Evolutionary conservation across 2,888 invertebrate species (phyloP), one percentile per base, ranked within the genome.

Genomic region (Harpagoxenus sublaevis): DNA sequence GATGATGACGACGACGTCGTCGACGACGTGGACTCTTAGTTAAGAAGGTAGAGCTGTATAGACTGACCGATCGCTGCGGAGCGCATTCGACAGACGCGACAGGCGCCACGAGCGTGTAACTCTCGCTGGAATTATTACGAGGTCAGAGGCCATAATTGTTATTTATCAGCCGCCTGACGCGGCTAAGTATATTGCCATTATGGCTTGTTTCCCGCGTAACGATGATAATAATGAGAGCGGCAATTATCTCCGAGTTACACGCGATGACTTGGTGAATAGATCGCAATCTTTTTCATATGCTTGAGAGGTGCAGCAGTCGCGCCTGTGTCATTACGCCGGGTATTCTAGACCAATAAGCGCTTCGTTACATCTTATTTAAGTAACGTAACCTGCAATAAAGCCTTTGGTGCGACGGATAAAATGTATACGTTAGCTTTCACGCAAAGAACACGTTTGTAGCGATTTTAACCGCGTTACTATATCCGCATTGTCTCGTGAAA

Each of bases 111-210:
- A 74, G 60, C 74, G 78, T 15, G 23, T 60, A 81, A 79, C 35
- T 60, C 71, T 57, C 57, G 45, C 8, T 71, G 71, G 45, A 71
- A 81, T 81, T 60, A 81, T 81, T 73, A 48, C 79, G 73, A 73
- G 79, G 79, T 81, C 73, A 48, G 60, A 73, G 79, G 79, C 60
- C 73, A 12, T 60, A 71, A 81, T 81, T 81, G 73, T 81, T 81
- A 73, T 81, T 81, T 81, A 73, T 81, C 79, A 60, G 48, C n/a
- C 60, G 45, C n/a, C 23, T 3, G 45, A 65, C 35, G 63, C 15
- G 63, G 65, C 23, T 18, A 73, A 45, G 79, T 57, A 60, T 79
- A 70, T 79, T 45, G 70, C 70, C 78, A 79, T 79, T 71, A 71
- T 12, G 57, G 55, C 79, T 79, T 71, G 71, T 57, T 53, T 57